These are phyloP conservation scores for Alviniconcha marisindica DNA, from an alignment of 1,140 invertebrate genomes.

Conservation along the genomic window DNA sequence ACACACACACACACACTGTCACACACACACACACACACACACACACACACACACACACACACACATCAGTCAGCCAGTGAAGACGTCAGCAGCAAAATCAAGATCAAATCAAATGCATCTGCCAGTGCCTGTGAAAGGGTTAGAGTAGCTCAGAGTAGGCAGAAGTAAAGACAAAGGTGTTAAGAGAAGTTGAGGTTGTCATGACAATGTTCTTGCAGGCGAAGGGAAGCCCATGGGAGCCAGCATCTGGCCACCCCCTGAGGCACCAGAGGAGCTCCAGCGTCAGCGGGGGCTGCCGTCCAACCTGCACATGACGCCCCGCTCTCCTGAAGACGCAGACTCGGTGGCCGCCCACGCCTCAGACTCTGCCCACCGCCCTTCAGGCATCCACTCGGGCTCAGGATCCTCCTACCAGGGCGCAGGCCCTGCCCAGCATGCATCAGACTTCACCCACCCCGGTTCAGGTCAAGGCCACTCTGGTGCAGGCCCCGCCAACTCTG, in stretches of 20 bases:
- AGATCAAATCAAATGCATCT: too few species aligned
- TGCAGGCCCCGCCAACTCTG: background rate
- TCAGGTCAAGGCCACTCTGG: background rate
- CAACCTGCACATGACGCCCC: conserved; percentile 44
- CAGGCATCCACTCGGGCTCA: too few species aligned
- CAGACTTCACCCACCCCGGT: background rate
- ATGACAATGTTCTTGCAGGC: conserved; percentile 31
- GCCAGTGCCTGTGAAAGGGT: too few species aligned
- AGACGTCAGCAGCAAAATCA: too few species aligned
- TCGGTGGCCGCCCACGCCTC: background rate
- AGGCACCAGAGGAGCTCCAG: conserved; percentile 48
- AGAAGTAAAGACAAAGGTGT: too few species aligned
- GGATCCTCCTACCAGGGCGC: too few species aligned
- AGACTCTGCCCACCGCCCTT: background rate
- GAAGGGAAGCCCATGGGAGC: conserved; percentile 44
- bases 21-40: too few species aligned
- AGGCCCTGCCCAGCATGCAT: background rate
- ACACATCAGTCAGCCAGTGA: too few species aligned
- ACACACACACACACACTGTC: too few species aligned
- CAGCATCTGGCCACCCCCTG: conserved; percentile 60
- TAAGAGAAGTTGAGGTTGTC: too few species aligned
- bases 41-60: too few species aligned
- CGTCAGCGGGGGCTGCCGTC: conserved; percentile 46
- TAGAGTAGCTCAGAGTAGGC: too few species aligned
- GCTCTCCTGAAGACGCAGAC: background rate